Evolutionary conservation across 2,888 invertebrate species (phyloP).

Genomic region (Sturmia bella): DNA sequence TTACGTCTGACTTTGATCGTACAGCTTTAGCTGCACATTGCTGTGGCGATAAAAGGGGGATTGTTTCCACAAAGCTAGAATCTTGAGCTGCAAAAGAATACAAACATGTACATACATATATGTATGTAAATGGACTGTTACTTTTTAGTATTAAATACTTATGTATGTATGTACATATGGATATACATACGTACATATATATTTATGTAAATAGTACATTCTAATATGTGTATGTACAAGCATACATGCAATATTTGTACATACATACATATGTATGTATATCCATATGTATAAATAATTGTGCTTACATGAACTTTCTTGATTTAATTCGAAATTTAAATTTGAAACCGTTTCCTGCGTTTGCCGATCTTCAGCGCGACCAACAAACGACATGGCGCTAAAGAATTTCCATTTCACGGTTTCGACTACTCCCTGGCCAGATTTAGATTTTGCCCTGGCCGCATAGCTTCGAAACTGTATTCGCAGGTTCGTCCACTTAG

Average conservation of each 20-base stretch:
- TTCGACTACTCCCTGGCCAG: conserved; percentile 10
- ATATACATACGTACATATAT: too few relatives aligned
- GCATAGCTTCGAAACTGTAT: conserved; percentile 16
- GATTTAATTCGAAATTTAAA: neutral
- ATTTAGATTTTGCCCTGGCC: conserved; percentile 27
- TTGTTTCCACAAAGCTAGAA: too few relatives aligned
- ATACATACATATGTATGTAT: neutral
- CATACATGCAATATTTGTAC: neutral
- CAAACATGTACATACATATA: too few relatives aligned
- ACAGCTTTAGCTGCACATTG: neutral
- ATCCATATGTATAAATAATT: neutral
- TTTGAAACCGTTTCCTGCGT: conserved; percentile 4
- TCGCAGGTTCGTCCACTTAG: conserved; percentile 35
- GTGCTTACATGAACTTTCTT: too few relatives aligned
- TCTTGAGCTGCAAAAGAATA: too few relatives aligned
- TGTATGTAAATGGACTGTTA: too few relatives aligned
- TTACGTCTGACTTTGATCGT: neutral
- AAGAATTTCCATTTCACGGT: conserved; percentile 30
- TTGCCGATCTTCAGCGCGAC: neutral
- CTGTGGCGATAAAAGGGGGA: neutral
- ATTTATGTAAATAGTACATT: neutral
- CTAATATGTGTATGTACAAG: neutral
- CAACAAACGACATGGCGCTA: conserved; percentile 20
- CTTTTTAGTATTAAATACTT: too few relatives aligned
- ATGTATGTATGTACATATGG: too few relatives aligned